Base-by-base conservation (phyloP, 1,140 invertebrate genomes). In the Drosophila kikkawai region DNA sequence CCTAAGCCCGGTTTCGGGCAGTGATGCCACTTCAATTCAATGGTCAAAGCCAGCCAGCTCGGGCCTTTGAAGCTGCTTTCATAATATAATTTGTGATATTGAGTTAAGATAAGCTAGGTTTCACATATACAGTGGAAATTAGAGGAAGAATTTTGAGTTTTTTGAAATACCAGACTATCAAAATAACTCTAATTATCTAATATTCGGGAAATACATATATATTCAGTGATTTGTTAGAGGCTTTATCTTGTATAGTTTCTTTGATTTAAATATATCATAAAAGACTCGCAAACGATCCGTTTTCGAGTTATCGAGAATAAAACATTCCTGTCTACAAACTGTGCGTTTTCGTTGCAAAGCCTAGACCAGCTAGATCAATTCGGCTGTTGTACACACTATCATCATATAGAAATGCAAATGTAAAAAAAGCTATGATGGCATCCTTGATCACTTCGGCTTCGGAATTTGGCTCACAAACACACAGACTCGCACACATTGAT, bases 401-500 rank as follows among this genome's bases (percentile, higher is more conserved):
- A 17, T 12, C 29, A 7, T 17, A 32, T 12, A 11, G 19, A 12
- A 34, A 39, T 19, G 47, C n/a, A 61, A 50, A 17, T 13, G 1
- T 34, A 9, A 19, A 63, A 65, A 63, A 26, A 36, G 36, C 63
- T 32, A 22, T 32, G 9, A 32, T 15, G 47, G 22, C 37, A 47
- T 41, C 32, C 8, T 57, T 47, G 70, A 37, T 44, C 50, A 68
- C 37, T 41, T 48, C 13, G 70, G 51, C 65, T 53, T 36, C 37
- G 61, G 61, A 76, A 83, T 84, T 80, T 58, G 63, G 76, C 37
- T 29, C 69, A 73, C 55, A 73, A 44, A 36, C 50, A 12, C 48
- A 13, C 32, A 36, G 32, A 17, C 44, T 26, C 26, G 36, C 41
- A 71, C 71, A 67, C 71, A 65, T 64, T 75, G 69, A 65, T 63